Evolutionary conservation across 2,888 invertebrate species (phyloP).

Genomic region (Drosophila borborema): DNA sequence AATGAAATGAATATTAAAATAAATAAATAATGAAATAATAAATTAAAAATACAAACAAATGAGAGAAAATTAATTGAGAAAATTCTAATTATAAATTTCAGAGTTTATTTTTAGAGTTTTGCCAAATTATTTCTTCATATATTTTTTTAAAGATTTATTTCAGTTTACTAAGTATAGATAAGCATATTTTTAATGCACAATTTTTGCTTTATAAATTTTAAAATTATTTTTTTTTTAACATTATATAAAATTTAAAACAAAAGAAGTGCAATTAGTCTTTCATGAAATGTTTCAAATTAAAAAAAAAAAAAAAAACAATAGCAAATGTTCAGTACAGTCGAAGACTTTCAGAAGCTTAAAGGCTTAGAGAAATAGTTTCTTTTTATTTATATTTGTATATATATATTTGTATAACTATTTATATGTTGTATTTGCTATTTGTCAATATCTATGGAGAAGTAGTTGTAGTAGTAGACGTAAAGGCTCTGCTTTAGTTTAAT

Average conservation of each 20-base stretch:
- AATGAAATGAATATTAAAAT: too few relatives aligned
- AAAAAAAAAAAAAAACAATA: neutral
- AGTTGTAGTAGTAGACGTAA: conserved; percentile 23
- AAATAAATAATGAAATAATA: too few relatives aligned
- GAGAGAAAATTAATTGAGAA: too few relatives aligned
- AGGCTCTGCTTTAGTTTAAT: conserved; percentile 34
- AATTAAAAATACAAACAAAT: too few relatives aligned
- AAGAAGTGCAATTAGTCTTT: neutral
- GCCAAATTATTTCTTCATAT: too few relatives aligned
- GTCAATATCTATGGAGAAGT: conserved; percentile 36
- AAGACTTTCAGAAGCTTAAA: neutral
- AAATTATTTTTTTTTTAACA: neutral
- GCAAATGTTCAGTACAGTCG: neutral
- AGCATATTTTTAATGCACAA: too few relatives aligned
- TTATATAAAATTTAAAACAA: neutral
- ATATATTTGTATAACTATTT: neutral
- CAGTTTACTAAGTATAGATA: too few relatives aligned
- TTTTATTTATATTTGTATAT: neutral
- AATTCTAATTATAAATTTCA: too few relatives aligned
- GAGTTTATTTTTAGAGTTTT: too few relatives aligned
- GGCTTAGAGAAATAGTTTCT: conserved; percentile 1
- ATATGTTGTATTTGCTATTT: conserved; percentile 25
- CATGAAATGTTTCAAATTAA: neutral
- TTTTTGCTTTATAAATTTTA: neutral
- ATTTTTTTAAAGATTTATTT: too few relatives aligned